phyloP scores from a whole-genome alignment of 37 sponge, comb jelly and placozoan genomes.

The Spongia lamella region DNA sequence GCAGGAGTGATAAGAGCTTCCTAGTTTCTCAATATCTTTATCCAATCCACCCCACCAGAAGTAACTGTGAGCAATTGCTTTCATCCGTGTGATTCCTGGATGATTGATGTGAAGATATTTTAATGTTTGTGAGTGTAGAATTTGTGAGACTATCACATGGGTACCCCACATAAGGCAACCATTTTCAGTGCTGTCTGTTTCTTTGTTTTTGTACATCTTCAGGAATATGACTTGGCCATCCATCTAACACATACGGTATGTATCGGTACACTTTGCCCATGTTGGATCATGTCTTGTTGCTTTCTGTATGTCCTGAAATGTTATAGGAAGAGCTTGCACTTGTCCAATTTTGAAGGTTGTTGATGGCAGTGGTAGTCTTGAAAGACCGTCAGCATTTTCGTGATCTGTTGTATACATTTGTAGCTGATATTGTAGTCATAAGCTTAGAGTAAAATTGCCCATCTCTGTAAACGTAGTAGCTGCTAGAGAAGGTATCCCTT shows the following conservation, averaged over 20 bases:
- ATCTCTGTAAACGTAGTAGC: too few species aligned
- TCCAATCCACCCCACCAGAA: conserved; percentile 8
- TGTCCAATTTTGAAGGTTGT: neutral
- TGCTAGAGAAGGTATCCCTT: too few species aligned
- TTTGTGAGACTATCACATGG: neutral
- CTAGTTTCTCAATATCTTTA: too few species aligned
- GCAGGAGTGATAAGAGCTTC: too few species aligned
- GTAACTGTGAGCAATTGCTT: conserved; percentile 4
- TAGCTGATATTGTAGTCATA: too few species aligned
- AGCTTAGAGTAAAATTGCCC: too few species aligned
- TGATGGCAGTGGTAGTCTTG: neutral
- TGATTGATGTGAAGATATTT: neutral
- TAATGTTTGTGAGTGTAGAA: neutral
- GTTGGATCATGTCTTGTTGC: too few species aligned
- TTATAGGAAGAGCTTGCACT: neutral
- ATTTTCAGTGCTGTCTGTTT: neutral
- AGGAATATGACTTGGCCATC: neutral
- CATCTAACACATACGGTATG: neutral
- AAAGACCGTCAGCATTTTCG: conserved; percentile 3
- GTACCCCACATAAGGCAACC: conserved; percentile 3
- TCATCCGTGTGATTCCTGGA: conserved; percentile 4
- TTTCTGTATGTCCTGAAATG: neutral
- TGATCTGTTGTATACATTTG: too few species aligned
- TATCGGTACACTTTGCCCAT: too few species aligned
- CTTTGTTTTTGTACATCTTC: neutral